A percentile compares a stretch with the other conserved stretches of the same genome.
Evolutionary conservation across 2,113 vertebrate species (phyloP).

Genomic region (Rhynchopsitta pachyrhyncha): DNA sequence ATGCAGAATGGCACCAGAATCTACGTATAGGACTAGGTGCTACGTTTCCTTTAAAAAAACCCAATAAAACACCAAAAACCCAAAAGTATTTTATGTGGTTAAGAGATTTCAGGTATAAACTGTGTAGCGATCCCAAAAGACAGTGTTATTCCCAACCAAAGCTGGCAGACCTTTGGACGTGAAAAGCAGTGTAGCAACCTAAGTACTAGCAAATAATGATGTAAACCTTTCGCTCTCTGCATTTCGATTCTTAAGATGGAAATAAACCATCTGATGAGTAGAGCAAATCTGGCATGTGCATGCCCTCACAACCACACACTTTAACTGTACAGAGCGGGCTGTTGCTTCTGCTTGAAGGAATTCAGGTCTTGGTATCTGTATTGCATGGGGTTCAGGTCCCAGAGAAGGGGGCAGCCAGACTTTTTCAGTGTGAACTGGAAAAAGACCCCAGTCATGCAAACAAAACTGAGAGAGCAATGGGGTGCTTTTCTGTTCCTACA

Average conservation of each 20-base stretch:
- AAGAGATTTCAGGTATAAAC: not conserved
- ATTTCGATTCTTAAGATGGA: not conserved
- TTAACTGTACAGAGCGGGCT: not conserved
- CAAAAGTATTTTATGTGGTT: not conserved
- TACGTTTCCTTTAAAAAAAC: not conserved
- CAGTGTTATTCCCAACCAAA: not conserved
- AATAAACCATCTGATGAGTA: not conserved
- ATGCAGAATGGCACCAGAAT: not conserved
- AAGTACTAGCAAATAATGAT: not conserved
- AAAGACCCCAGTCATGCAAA: not conserved
- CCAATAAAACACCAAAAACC: not conserved
- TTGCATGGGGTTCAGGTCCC: not conserved
- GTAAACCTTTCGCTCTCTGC: not conserved
- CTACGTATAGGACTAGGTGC: not conserved
- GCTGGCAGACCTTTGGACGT: not conserved
- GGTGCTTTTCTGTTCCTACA: rapidly evolving
- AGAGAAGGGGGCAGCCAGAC: too few species aligned
- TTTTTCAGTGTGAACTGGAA: not conserved
- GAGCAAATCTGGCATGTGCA: not conserved
- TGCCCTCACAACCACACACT: not conserved
- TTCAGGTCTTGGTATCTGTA: not conserved
- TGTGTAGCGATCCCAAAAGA: not conserved
- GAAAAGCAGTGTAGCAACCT: not conserved
- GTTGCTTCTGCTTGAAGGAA: not conserved
- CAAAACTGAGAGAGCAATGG: not conserved